These are phyloP conservation scores for Pterobdella sp. DNA, from an alignment of 2,888 invertebrate genomes.

Conservation along the genomic window DNA sequence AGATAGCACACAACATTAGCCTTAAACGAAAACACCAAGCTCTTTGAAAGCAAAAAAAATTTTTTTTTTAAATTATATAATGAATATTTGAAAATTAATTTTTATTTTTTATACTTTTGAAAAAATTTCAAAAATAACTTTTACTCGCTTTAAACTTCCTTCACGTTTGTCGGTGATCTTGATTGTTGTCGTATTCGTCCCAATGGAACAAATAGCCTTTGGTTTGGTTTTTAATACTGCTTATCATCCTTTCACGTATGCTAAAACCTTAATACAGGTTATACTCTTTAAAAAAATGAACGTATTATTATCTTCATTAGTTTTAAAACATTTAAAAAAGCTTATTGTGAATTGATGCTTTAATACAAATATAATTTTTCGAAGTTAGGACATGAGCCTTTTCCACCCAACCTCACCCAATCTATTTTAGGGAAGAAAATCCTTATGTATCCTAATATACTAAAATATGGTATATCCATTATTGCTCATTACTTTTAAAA, in stretches of 20 bases:
- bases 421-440: conserved; percentile 17
- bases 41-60: too few species aligned
- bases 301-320: not conserved
- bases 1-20: too few species aligned
- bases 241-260: conserved; percentile 28
- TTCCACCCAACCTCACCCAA: conserved; percentile 20
- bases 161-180: too few species aligned
- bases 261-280: conserved; percentile 29
- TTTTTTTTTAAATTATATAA: too few species aligned
- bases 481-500: not conserved
- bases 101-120: too few species aligned
- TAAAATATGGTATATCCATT: conserved; percentile 23
- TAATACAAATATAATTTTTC: not conserved
- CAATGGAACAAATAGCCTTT: conserved; percentile 19
- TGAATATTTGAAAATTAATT: too few species aligned
- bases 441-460: conserved; percentile 30
- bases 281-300: not conserved
- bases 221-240: conserved; percentile 19
- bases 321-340: not conserved
- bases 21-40: too few species aligned
- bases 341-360: not conserved
- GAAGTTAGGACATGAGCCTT: conserved; percentile 29
- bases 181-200: too few species aligned
- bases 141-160: too few species aligned
- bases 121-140: too few species aligned